Percentiles rank a stretch among this genome's conserved stretches.
Evolutionary conservation across 2,797 vertebrate species (phyloP).

Genomic region (Hemibagrus guttatus): DNA sequence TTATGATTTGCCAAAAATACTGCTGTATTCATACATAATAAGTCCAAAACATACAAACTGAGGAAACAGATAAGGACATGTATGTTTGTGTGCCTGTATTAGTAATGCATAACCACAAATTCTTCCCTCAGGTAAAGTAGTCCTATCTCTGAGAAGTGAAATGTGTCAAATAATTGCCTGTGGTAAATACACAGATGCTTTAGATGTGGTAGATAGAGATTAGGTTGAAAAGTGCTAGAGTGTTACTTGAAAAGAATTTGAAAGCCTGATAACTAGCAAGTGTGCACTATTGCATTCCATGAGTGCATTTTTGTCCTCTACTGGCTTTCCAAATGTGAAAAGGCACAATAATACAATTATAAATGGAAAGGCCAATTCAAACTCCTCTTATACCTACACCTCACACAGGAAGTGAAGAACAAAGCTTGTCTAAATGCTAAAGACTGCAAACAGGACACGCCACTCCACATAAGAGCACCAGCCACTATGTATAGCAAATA

Average conservation of each 20-base stretch:
- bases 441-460: too few relatives aligned
- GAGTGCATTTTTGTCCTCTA: not conserved
- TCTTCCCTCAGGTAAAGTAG: not conserved
- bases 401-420: not conserved
- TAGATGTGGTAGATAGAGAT: conserved; percentile 4
- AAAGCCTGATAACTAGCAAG: not conserved
- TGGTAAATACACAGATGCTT: not conserved
- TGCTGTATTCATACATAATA: not conserved
- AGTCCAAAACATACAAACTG: not conserved
- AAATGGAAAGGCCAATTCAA: not conserved
- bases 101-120: not conserved
- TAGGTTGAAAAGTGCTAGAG: not conserved
- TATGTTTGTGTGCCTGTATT: not conserved
- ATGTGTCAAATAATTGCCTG: not conserved
- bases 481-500: not conserved
- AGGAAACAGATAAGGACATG: not conserved
- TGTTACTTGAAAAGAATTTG: not conserved
- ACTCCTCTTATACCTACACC: not conserved
- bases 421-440: not conserved
- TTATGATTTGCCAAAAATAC: not conserved
- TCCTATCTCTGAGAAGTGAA: not conserved
- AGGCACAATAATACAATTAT: not conserved
- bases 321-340: not conserved
- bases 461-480: not conserved
- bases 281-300: not conserved